A percentile compares a stretch with the other conserved stretches of the same genome.
These are phyloP conservation scores for Halcyon senegalensis DNA, from an alignment of 2,113 vertebrate species.

Conservation along the genomic window DNA sequence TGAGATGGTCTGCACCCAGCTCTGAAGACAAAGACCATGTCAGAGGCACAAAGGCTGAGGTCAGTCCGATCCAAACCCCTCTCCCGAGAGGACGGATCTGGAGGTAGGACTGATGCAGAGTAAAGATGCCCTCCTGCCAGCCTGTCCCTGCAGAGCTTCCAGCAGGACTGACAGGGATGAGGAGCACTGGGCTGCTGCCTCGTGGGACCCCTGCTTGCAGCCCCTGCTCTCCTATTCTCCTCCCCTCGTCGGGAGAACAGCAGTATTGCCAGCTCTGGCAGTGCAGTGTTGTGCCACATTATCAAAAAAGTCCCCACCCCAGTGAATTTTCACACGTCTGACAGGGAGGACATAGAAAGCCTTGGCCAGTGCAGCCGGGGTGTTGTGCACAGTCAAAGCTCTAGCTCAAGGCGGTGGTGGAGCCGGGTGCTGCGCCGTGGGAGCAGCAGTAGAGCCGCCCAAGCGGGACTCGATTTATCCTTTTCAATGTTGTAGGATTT, in stretches of 20 bases:
- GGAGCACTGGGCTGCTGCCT: not conserved
- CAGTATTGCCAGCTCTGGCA: not conserved
- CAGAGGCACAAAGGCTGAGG: not conserved
- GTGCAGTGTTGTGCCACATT: not conserved
- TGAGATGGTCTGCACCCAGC: not conserved
- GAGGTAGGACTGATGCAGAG: not conserved
- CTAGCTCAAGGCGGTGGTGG: not conserved
- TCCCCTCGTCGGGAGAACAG: not conserved
- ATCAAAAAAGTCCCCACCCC: not conserved
- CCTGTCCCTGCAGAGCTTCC: not conserved
- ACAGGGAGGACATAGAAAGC: not conserved
- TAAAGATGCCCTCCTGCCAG: not conserved
- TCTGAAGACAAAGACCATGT: not conserved
- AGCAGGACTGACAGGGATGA: not conserved
- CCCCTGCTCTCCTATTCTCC: not conserved
- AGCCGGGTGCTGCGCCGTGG: accelerated
- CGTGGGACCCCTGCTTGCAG: not conserved
- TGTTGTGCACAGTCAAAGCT: not conserved
- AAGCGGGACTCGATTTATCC: not conserved
- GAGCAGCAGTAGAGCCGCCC: not conserved
- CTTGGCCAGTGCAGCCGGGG: not conserved
- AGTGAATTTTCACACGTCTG: not conserved
- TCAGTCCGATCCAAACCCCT: not conserved
- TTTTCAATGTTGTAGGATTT: not conserved
- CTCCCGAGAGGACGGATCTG: not conserved